Conservation (phyloP, 2,888 invertebrate genomes). For the Harpagoxenus sublaevis region DNA sequence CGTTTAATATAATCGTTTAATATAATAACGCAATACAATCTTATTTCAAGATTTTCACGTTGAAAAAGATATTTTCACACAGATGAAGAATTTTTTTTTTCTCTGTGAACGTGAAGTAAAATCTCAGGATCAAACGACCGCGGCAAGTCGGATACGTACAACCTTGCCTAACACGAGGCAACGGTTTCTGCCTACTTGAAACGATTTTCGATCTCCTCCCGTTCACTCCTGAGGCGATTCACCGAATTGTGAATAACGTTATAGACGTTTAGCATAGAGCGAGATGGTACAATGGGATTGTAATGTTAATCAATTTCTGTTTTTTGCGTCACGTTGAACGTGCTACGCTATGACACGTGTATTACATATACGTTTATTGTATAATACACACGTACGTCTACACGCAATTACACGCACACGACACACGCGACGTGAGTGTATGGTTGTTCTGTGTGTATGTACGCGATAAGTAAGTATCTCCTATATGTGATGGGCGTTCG, state of each 20-base stretch:
- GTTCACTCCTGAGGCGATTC: neutral
- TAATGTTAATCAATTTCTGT: conserved; percentile 58
- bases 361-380: conserved; percentile 47
- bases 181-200: neutral
- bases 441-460: conserved; percentile 63
- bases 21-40: no score
- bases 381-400: conserved; percentile 59
- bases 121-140: conserved; percentile 16
- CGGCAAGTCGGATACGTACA: conserved; percentile 1
- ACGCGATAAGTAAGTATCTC: conserved; percentile 56
- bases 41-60: no score
- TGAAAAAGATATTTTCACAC: no score
- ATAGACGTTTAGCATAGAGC: conserved; percentile 29
- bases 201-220: neutral
- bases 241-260: neutral
- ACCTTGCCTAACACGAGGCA: neutral
- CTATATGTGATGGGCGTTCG: conserved; percentile 42
- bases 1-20: no score
- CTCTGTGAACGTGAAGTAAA: neutral
- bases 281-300: conserved; percentile 28
- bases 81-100: no score
- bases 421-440: conserved; percentile 49
- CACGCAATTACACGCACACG: conserved; percentile 52
- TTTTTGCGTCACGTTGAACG: conserved; percentile 72
- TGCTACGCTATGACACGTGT: conserved; percentile 55